Evolutionary conservation across 2,888 invertebrate genomes (phyloP), one percentile per base, ranked within the genome.

Genomic region (Xylophagus ater): DNA sequence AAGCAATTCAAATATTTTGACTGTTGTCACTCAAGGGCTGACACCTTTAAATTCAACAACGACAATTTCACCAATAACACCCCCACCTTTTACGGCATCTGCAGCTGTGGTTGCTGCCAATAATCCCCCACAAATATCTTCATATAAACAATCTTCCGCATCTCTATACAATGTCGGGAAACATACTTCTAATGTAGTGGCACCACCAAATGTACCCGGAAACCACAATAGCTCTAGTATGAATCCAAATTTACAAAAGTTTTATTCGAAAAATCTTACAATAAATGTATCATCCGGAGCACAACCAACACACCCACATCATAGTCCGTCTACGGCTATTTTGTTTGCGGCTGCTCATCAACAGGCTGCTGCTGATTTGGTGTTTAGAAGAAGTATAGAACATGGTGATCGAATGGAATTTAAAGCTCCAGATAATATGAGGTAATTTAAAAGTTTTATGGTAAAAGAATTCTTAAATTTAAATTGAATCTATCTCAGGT

Each of bases 1-100:
- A 49, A 44, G 41, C 47, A 43, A 53, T 51, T 44, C 49, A 17
- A 36, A 56, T 46, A 58, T 60, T 25, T 55, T 62, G n/a, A 58
- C 58, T 3, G 60, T 61, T 1, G 59, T 60, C 17, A 59, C 65
- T 23, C 62, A 62, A 44, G 61, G 62, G 3, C 48, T 61, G 20
- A 61, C 63, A 47, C 62, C 62, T 46, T 50, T 64, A 34, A 64
- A 64, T 49, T 55, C 65, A 20, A 58, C 61, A 33, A 61, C 65
- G 15, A 63, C 64, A 12, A 63, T 63, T 48, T 64, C 65, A 3
- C 64, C 63, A 2, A 56, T 63, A 29, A 64, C 60, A n/a, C 60
- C 62, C 15, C 57, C 59, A 3, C 49, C 52, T 2, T 52, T 52
- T 24, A 49, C 51, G 13, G 37, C 23, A 15, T 23, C 28, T 12